phyloP scores from a whole-genome alignment of 2,113 vertebrate genomes.

The Pelecanoides urinatrix region DNA sequence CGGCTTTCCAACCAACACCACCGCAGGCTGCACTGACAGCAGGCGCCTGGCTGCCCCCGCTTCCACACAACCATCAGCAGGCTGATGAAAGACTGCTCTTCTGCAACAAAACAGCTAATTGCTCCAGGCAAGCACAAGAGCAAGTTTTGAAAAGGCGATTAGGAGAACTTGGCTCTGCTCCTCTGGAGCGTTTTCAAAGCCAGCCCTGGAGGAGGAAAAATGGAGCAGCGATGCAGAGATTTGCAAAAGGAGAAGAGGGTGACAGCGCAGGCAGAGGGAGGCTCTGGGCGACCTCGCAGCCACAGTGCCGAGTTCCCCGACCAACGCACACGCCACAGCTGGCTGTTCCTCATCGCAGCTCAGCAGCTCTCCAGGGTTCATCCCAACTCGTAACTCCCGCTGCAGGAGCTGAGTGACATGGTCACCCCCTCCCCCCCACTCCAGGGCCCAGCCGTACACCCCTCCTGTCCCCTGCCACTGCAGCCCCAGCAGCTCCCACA shows the following conservation, averaged over 20 bases:
- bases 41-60: not conserved
- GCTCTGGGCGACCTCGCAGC: not conserved
- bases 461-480: fast-evolving
- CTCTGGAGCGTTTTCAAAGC: not conserved
- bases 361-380: not conserved
- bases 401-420: not conserved
- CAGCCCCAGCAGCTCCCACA: not conserved
- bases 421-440: too few species aligned
- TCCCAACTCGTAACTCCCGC: fast-evolving
- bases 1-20: too few species aligned
- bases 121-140: not conserved
- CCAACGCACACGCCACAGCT: fast-evolving
- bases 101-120: not conserved
- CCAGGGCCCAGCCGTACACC: not conserved
- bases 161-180: not conserved
- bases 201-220: not conserved
- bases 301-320: fast-evolving
- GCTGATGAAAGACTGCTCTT: not conserved
- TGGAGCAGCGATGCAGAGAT: not conserved
- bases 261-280: not conserved
- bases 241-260: not conserved
- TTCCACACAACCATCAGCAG: not conserved
- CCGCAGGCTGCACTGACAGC: not conserved
- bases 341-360: not conserved
- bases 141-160: not conserved